Evolutionary conservation across 2,113 vertebrate genomes (phyloP), one percentile per base, ranked within the genome.

Genomic region (Oreocharis arfaki): DNA sequence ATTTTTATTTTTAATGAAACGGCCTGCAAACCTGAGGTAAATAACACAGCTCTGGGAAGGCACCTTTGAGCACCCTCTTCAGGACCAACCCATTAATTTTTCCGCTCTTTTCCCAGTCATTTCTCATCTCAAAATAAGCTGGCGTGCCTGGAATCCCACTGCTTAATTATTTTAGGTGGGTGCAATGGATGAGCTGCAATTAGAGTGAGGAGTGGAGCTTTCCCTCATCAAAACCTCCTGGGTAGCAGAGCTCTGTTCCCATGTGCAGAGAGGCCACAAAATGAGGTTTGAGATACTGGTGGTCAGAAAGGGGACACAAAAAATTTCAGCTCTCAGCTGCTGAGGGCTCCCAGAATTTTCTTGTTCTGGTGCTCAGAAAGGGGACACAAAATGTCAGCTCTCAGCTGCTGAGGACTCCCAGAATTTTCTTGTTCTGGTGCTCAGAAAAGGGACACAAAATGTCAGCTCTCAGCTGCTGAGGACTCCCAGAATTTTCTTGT

Each of bases 111-210:
- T 49, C 87, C 77, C 94, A 82, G 26, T 94, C 41, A 92, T 96
- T 95, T 95, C 89, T 90, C 84, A 71, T 84, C 87, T 84, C 87
- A 93, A 87, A 95, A 96, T 96, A 96, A 84, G 80, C 76, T 69
- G 69, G 33, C 32, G 74, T 35, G 42, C 80, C 61, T 87, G 83
- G 47, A 59, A 60, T 84, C 55, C 68, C 53, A 42, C 70, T 74
- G 88, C 50, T 82, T 85, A 16, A 91, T 96, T 94, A 96, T 87
- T 92, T 68, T 80, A 73, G 94, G 92, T 4, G 76, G 78, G 70
- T 83, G 46, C 90, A 50, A 8, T 14, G 55, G 61, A 65, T 42
- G 67, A 41, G 53, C 69, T 85, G 85, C 73, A 96, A 97, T 97
- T 97, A 90, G 44, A 16, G 79, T 87, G 50, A 79, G 70, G 70